Evolutionary conservation across 2,797 vertebrate species (phyloP).

Genomic region (Dermochelys coriacea): DNA sequence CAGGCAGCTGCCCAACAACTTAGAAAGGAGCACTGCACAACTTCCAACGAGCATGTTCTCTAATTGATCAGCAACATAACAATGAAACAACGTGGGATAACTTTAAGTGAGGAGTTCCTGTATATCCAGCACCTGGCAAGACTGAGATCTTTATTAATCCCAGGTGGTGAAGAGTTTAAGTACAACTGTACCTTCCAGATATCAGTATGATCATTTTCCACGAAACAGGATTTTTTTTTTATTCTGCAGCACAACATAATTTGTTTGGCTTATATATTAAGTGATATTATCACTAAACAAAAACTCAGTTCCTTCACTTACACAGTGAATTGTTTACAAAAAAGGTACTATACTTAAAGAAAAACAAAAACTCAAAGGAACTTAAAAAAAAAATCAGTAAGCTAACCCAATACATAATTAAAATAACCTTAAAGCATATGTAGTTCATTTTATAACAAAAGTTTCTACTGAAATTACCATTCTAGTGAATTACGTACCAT

Average conservation of each 20-base stretch:
- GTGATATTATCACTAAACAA: neutral
- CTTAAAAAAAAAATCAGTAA: conserved; percentile 34
- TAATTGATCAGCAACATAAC: too few species aligned
- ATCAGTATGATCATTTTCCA: neutral
- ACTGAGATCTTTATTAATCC: neutral
- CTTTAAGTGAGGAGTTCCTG: too few species aligned
- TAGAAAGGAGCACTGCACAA: too few species aligned
- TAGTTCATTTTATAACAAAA: conserved; percentile 46
- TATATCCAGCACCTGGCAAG: neutral
- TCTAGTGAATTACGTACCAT: conserved; percentile 40
- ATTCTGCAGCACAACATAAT: neutral
- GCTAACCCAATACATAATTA: neutral
- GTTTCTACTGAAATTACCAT: conserved; percentile 63
- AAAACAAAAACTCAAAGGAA: neutral
- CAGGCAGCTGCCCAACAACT: too few species aligned
- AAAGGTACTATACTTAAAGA: neutral
- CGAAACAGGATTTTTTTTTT: neutral
- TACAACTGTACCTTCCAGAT: neutral
- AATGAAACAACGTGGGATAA: too few species aligned
- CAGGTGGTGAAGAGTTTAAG: neutral
- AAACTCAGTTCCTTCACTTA: neutral
- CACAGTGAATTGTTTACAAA: neutral
- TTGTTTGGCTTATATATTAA: neutral
- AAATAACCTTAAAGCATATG: conserved; percentile 18
- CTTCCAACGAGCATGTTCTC: too few species aligned